Conservation (phyloP, 1,140 invertebrate species). For the Papilio dardanus region DNA sequence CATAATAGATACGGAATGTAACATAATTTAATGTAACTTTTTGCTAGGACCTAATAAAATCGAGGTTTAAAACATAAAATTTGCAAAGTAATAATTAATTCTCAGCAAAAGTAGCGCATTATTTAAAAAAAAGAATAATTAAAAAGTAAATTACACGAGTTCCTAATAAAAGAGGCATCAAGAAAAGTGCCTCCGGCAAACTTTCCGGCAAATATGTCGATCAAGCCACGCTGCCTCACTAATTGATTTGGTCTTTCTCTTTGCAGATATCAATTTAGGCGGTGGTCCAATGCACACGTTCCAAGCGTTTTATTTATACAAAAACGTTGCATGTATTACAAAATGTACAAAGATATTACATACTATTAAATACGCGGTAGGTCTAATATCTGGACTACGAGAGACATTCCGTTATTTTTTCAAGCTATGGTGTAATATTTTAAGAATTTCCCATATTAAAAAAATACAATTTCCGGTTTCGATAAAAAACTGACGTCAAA, state of each 20-base stretch:
- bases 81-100: neutral
- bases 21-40: too few relatives aligned
- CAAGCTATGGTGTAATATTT: too few relatives aligned
- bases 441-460: too few relatives aligned
- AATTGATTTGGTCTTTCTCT: slow-evolving; percentile 18
- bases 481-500: too few relatives aligned
- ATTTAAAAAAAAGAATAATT: neutral
- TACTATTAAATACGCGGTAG: too few relatives aligned
- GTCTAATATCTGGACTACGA: too few relatives aligned
- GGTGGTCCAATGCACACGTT: neutral
- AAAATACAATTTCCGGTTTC: too few relatives aligned
- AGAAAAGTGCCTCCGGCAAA: slow-evolving; percentile 19
- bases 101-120: neutral
- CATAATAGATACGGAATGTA: too few relatives aligned
- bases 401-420: too few relatives aligned
- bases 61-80: too few relatives aligned
- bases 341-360: neutral
- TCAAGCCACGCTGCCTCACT: slow-evolving; percentile 23
- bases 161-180: slow-evolving; percentile 22
- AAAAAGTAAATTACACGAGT: slow-evolving; percentile 27
- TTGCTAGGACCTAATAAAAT: neutral
- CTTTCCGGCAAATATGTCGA: slow-evolving; percentile 23
- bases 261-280: slow-evolving; percentile 19
- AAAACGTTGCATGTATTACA: neutral
- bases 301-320: neutral